Evolutionary conservation across 1,140 invertebrate species (phyloP), one percentile per base, ranked within the genome.

Genomic region (Mercenaria mercenaria): DNA sequence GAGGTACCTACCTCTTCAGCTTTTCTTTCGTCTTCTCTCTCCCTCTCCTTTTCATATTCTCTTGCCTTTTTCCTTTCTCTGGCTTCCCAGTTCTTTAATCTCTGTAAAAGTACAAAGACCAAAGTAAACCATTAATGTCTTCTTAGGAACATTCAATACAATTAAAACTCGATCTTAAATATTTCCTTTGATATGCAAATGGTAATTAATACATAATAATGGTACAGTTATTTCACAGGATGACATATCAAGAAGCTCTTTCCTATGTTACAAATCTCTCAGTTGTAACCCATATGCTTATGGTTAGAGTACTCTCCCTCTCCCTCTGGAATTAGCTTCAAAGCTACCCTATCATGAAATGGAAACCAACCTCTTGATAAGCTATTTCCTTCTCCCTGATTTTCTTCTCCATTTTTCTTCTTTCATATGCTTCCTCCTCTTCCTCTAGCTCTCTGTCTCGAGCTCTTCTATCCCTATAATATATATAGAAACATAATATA

Each of bases 361-460:
- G n/a, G n/a, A 37, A 39, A 37, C 37, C n/a, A 72, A 98, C 98
- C 96, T 96, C 96, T 92, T 99, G 98, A 96, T 99, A 99, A 23
- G 98, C 98, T 20, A 97, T 97, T 96, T 99, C 99, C 95, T 99
- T 99, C 95, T 99, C 99, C 32, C 98, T 95, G 0, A 98, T 97
- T 96, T 98, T 97, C 95, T 99, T 97, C 94, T 99, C 99, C 29
- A 98, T 96, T 93, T 99, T 98, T 94, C 98, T 98, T 94, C 98
- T 97, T 94, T 99, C 98, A 84, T 98, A 97, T 2, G 97, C 97
- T 95, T 99, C 95, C 79, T 96, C 96, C 88, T 96, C 95, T 47
- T 96, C 96, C 79, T 96, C 95, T 20, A 93, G 86, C 59, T 95
- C 95, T 88, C 94, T 67, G 72, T 95, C 94, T 67, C 91, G 61